phyloP scores from a whole-genome alignment of 2,113 vertebrate species.

The Parotia lawesii region DNA sequence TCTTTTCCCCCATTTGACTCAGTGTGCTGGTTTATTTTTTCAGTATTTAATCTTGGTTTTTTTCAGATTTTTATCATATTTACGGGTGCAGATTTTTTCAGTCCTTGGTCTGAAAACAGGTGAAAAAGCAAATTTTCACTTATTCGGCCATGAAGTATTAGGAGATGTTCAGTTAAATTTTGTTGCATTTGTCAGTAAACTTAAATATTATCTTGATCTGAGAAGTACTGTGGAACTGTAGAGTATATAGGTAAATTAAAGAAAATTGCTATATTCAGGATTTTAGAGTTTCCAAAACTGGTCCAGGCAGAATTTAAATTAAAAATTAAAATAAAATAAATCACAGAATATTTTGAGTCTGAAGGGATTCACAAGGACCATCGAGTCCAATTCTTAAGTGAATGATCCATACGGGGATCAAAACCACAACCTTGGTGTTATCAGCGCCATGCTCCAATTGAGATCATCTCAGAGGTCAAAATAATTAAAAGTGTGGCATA shows the following conservation, averaged over 20 bases:
- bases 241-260: not conserved
- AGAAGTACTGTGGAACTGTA: not conserved
- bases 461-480: not conserved
- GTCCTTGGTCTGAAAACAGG: not conserved
- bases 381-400: not conserved
- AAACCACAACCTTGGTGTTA: not conserved
- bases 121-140: not conserved
- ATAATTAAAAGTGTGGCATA: not conserved
- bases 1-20: not conserved
- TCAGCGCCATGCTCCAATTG: not conserved
- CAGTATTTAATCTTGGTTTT: not conserved
- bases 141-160: not conserved
- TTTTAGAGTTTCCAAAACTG: not conserved
- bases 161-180: not conserved
- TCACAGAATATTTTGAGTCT: not conserved
- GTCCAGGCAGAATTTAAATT: not conserved
- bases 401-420: not conserved
- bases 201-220: not conserved
- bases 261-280: not conserved
- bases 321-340: not conserved
- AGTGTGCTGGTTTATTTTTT: not conserved
- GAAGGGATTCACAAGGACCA: not conserved
- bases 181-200: not conserved
- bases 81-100: not conserved
- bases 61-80: not conserved